Percentiles rank a stretch among this genome's conserved stretches.
Evolutionary conservation across 2,797 vertebrate genomes (phyloP).

Genomic region (Yasuhikotakia modesta): DNA sequence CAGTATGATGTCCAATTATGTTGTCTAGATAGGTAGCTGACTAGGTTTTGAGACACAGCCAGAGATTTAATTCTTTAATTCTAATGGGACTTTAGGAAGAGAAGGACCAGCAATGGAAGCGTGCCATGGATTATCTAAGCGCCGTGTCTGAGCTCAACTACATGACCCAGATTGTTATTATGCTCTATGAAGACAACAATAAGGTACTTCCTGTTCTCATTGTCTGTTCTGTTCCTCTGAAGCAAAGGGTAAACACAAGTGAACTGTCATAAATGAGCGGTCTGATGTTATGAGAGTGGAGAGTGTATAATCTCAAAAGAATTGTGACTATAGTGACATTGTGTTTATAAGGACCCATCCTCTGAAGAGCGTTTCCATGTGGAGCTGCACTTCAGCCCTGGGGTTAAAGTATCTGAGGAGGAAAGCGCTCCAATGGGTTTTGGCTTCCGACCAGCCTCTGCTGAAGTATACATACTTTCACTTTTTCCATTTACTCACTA

Average conservation of each 20-base stretch:
- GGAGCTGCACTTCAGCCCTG: constrained; percentile 97
- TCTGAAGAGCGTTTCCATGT: constrained; percentile 97
- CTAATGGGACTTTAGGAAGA: constrained; percentile 82
- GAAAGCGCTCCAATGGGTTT: constrained; percentile 89
- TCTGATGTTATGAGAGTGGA: background rate
- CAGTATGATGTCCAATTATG: background rate
- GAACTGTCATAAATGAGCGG: constrained; percentile 4
- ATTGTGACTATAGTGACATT: constrained; percentile 3
- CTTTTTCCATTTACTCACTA: background rate
- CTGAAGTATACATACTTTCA: constrained; percentile 79
- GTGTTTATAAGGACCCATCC: constrained; percentile 80
- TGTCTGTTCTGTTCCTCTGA: background rate
- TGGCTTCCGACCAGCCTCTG: constrained; percentile 93
- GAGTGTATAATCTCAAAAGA: constrained; percentile 12
- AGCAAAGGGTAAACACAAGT: constrained; percentile 15
- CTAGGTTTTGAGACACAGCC: constrained; percentile 7
- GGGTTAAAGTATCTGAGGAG: constrained; percentile 92
- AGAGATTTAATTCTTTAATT: background rate
- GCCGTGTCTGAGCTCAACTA: constrained; percentile 99
- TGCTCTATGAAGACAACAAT: constrained; percentile 98
- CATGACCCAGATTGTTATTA: constrained; percentile 99
- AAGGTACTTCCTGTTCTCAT: constrained; percentile 77
- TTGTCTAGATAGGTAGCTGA: background rate
- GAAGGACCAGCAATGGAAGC: constrained; percentile 95
- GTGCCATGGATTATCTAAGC: constrained; percentile 95